Evolutionary conservation across 1,140 invertebrate species (phyloP), one percentile per base, ranked within the genome.

Genomic region (Megalonaias nervosa): DNA sequence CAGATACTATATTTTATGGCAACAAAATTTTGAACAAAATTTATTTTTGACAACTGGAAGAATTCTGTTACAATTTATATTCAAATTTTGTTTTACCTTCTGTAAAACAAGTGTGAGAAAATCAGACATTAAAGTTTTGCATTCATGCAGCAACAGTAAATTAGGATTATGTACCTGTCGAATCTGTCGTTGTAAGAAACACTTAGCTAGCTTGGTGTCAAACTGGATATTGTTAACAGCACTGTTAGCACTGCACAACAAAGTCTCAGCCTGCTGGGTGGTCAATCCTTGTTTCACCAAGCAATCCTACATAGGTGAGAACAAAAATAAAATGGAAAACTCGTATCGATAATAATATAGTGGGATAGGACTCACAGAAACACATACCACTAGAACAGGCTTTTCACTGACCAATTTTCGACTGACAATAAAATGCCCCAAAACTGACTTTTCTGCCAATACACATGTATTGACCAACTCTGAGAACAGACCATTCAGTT

Each of bases 211-310:
- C 79, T 93, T 93, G 4, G 95, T 92, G 77, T 95, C 94, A 88
- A 94, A 96, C 85, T 93, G 93, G 0, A 94, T 86, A 75, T 92
- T 93, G 83, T 93, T 94, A 0, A 94, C 93, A 16, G 92, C 92
- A 71, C 94, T 93, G 56, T 89, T 85, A 2, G 96, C 95, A 6
- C 93, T 93, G 82, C 94, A 94, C 23, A 97, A 86, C 61, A 96
- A 90, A 81, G 93, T 93, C 84, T 96, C 95, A 1, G 95, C 95
- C 87, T 96, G 94, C 86, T 95, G 94, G 0, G 94, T 95, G 73
- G 95, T 96, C 92, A 97, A 93, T 66, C 96, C 96, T 93, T 97
- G 96, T 86, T 97, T 97, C 9, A 96, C 95, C n/a, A 97, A 92
- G 72, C 94, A 95, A 87, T 97, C 95, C 92, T 95, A 92, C 31